Evolutionary conservation across 1,140 invertebrate species (phyloP).

Genomic region (Drosophila grimshawi): DNA sequence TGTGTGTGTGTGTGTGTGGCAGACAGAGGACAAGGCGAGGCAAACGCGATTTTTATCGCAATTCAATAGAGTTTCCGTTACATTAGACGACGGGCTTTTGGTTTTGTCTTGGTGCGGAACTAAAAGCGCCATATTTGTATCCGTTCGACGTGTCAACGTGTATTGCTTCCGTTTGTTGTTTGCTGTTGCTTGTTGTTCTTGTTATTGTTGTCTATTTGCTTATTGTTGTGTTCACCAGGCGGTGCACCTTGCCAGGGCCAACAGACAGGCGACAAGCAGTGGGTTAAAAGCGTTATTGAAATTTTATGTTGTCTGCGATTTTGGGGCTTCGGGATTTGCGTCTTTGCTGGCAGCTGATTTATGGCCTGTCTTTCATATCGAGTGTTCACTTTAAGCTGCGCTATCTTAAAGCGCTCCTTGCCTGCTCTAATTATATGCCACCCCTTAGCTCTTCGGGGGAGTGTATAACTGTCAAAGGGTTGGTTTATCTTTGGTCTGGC

Average conservation of each 20-base stretch:
- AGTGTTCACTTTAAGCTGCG: slow-evolving; percentile 8
- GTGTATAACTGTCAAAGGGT: slow-evolving; percentile 52
- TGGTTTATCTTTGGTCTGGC: slow-evolving; percentile 58
- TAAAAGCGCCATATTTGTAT: slow-evolving; percentile 80
- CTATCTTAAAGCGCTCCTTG: slow-evolving; percentile 19
- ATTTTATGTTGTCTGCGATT: slow-evolving; percentile 79
- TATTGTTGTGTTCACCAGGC: slow-evolving; percentile 39
- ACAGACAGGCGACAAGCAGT: slow-evolving; percentile 20
- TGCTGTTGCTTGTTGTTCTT: slow-evolving; percentile 39
- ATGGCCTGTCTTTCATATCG: slow-evolving; percentile 40
- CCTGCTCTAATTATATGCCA: background rate
- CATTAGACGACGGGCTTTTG: slow-evolving; percentile 59
- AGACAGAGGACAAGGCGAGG: slow-evolving; percentile 52
- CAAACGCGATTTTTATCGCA: slow-evolving; percentile 82
- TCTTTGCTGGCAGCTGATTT: slow-evolving; percentile 58
- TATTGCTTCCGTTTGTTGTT: slow-evolving; percentile 77
- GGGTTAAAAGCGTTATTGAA: slow-evolving; percentile 67
- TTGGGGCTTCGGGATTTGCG: slow-evolving; percentile 59
- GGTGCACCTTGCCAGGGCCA: slow-evolving; percentile 40
- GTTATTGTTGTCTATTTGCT: background rate
- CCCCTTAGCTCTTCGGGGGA: too few species aligned
- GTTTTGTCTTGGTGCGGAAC: slow-evolving; percentile 76
- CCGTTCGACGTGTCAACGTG: slow-evolving; percentile 79
- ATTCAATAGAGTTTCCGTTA: slow-evolving; percentile 82
- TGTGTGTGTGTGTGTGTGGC: slow-evolving; percentile 26